phyloP scores from a whole-genome alignment of 2,888 invertebrate genomes.

The Nemoura dubitans region DNA sequence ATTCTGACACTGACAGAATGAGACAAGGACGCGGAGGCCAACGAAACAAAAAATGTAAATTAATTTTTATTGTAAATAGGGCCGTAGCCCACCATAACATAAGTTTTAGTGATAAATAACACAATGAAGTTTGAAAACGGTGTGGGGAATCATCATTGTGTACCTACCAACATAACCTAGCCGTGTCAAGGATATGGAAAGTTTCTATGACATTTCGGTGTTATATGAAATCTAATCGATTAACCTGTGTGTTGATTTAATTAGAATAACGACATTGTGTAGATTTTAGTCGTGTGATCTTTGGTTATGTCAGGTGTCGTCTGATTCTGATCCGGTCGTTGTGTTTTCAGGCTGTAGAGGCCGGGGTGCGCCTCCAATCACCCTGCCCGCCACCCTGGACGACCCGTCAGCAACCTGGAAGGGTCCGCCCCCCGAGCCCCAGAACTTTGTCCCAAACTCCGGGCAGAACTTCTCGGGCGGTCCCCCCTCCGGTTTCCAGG shows the following conservation, averaged over 20 bases:
- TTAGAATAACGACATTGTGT: conserved; percentile 3
- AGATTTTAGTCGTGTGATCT: not conserved
- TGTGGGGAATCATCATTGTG: conserved; percentile 16
- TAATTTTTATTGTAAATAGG: conserved; percentile 51
- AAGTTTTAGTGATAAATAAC: conserved; percentile 35
- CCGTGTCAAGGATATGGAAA: conserved; percentile 33
- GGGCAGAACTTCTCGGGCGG: conserved; percentile 67
- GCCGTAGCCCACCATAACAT: conserved; percentile 43
- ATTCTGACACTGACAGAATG: conserved; percentile 62
- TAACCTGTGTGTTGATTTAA: not conserved
- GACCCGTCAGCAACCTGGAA: conserved; percentile 82
- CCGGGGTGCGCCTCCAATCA: conserved; percentile 73
- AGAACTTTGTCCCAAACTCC: conserved; percentile 71
- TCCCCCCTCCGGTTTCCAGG: conserved; percentile 67
- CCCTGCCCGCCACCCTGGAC: conserved; percentile 78
- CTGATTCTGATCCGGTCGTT: conserved; percentile 5
- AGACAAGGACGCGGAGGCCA: conserved; percentile 66
- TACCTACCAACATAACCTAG: conserved; percentile 39
- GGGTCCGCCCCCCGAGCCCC: conserved; percentile 70
- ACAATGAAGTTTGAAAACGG: conserved; percentile 19
- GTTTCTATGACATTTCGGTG: not conserved
- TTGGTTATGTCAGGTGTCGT: not conserved
- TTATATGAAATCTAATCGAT: not conserved
- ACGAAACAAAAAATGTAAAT: conserved; percentile 66
- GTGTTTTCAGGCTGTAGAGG: conserved; percentile 78